Conservation (phyloP, 2,113 vertebrate species). For the Centrocercus urophasianus region DNA sequence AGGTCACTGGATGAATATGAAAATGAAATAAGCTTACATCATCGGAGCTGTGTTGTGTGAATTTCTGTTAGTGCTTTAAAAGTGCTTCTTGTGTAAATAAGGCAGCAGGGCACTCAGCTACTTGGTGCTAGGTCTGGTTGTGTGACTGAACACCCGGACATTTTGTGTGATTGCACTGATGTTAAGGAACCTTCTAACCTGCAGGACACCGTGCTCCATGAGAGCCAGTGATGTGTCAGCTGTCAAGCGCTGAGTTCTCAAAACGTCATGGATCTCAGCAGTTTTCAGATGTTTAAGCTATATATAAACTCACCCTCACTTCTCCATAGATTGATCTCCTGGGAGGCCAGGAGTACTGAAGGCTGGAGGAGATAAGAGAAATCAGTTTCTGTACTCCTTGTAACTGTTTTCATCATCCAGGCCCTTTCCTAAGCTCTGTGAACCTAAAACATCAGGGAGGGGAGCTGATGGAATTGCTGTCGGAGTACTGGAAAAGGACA, state of each 20-base stretch:
- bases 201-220: background rate
- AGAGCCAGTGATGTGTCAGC: background rate
- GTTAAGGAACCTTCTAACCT: background rate
- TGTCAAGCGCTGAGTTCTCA: background rate
- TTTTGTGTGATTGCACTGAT: background rate
- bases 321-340: background rate
- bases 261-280: background rate
- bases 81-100: background rate
- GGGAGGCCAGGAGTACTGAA: background rate
- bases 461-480: background rate
- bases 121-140: background rate
- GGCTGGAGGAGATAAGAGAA: background rate
- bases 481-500: background rate
- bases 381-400: background rate
- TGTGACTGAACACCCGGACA: background rate
- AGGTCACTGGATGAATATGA: slow-evolving; percentile 54
- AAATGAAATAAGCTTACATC: slow-evolving; percentile 23
- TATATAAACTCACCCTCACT: background rate
- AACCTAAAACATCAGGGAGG: background rate
- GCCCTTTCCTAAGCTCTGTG: background rate
- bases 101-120: background rate
- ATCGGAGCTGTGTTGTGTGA: background rate
- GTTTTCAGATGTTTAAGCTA: background rate
- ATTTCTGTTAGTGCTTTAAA: background rate
- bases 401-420: background rate